Evolutionary conservation across 2,113 vertebrate species (phyloP), one percentile per base, ranked within the genome.

Genomic region (Sinosuthora webbiana): DNA sequence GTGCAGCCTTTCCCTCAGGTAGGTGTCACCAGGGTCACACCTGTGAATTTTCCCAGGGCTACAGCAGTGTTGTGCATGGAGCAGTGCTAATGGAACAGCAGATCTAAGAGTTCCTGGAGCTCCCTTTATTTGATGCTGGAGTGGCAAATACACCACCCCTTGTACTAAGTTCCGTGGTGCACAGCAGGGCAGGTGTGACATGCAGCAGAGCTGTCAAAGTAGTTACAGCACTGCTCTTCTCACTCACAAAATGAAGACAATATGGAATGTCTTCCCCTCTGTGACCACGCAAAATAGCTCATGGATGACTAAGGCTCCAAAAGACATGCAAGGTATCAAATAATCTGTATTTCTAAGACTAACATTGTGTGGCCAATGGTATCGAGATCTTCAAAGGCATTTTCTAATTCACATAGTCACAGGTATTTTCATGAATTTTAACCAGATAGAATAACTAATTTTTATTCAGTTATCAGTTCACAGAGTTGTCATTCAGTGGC

Each of bases 91-190:
- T 62, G 44, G 44, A 83, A 70, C 20, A 57, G n/a, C 4, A 20
- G 42, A 85, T 33, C 93, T 74, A 45, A 20, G n/a, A 60, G 59
- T 13, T 80, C 37, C 45, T 57, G 44, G 13, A 10, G 85, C n/a
- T 57, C 57, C 35, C 19, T 59, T 83, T 18, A 53, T 53, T 47
- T 69, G 24, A 41, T 28, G 20, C 3, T 49, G 45, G 17, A 65
- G 67, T 1, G 0, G 28, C 11, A n/a, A 83, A 56, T 16, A 42
- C 33, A 31, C 9, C 23, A 30, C 8, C 7, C 7, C 25, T n/a
- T n/a, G 59, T 15, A 39, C 35, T 79, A 50, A 47, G 31, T 9
- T 69, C 35, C 57, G 45, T 27, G 63, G 28, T 41, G n/a, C 62
- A 30, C 13, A 21, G 74, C 44, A 62, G n/a, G 4, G 13, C 70